phyloP scores from a whole-genome alignment of 2,888 invertebrate genomes.

The Athalia circularis region DNA sequence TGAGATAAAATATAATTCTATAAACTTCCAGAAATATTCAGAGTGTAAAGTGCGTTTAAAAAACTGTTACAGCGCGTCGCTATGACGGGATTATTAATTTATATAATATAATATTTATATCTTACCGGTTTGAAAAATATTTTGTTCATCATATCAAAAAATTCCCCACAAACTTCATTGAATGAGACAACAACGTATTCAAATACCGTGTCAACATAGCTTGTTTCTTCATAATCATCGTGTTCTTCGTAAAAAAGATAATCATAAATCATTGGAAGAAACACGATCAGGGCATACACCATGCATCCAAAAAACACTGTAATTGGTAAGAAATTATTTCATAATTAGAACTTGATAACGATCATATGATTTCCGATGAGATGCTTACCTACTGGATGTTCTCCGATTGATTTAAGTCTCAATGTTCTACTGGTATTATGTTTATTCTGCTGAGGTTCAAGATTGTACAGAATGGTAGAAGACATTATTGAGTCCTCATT shows the following conservation, averaged over 20 bases:
- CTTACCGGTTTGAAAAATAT: constrained; percentile 65
- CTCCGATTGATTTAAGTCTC: constrained; percentile 64
- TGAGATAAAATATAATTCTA: constrained; percentile 15
- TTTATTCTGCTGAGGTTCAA: constrained; percentile 51
- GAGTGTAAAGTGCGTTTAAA: neutral
- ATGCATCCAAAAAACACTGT: constrained; percentile 64
- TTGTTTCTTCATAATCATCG: constrained; percentile 61
- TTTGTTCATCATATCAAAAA: constrained; percentile 59
- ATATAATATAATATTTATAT: constrained; percentile 41
- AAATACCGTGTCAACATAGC: constrained; percentile 61
- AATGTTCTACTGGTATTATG: constrained; percentile 56
- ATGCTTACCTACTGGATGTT: constrained; percentile 43
- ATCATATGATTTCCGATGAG: too few relatives aligned
- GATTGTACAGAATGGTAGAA: constrained; percentile 48
- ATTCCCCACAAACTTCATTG: constrained; percentile 64
- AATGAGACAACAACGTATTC: constrained; percentile 65
- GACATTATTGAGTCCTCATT: constrained; percentile 51
- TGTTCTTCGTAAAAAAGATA: constrained; percentile 64
- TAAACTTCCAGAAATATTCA: too few relatives aligned
- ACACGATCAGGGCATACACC: constrained; percentile 62
- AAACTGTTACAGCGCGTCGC: too few relatives aligned
- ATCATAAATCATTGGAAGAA: constrained; percentile 65
- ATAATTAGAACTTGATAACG: neutral
- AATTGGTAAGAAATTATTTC: constrained; percentile 1
- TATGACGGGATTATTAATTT: too few relatives aligned